These are phyloP conservation scores for Oligia latruncula DNA, from an alignment of 2,888 invertebrate species.

Conservation along the genomic window DNA sequence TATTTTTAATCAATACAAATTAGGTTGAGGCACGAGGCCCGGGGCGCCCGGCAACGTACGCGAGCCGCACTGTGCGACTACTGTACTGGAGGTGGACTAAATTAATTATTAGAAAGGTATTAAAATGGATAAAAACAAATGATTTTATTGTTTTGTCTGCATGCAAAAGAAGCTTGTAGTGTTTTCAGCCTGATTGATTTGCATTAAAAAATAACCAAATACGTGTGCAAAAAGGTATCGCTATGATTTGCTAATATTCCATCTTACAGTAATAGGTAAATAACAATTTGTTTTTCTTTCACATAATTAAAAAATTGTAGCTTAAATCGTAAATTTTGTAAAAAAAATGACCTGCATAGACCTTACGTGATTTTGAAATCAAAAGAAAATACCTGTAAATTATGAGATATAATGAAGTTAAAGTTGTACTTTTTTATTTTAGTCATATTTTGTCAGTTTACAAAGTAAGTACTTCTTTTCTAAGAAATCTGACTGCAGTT, in stretches of 20 bases:
- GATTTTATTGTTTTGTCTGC: neutral
- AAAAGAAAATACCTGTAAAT: too few species aligned
- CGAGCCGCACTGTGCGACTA: slow-evolving; percentile 69
- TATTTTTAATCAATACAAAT: slow-evolving; percentile 91
- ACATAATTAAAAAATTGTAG: neutral
- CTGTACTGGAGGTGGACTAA: slow-evolving; percentile 5
- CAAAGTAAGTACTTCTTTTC: neutral
- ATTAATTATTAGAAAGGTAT: neutral
- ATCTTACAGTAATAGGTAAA: neutral
- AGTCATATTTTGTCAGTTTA: neutral
- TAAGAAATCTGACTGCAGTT: neutral
- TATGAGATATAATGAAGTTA: neutral
- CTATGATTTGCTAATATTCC: neutral
- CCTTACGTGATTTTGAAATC: neutral
- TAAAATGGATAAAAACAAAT: neutral
- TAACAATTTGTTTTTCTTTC: neutral
- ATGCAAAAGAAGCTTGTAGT: neutral
- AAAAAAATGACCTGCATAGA: neutral
- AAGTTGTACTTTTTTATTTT: neutral
- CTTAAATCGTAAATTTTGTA: neutral
- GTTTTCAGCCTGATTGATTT: neutral
- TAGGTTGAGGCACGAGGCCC: slow-evolving; percentile 84
- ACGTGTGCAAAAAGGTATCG: neutral
- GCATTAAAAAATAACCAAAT: neutral
- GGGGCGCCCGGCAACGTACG: slow-evolving; percentile 77